These are phyloP conservation scores for Micropoecilia bifurca DNA, from an alignment of 2,797 vertebrate species.

Conservation along the genomic window DNA sequence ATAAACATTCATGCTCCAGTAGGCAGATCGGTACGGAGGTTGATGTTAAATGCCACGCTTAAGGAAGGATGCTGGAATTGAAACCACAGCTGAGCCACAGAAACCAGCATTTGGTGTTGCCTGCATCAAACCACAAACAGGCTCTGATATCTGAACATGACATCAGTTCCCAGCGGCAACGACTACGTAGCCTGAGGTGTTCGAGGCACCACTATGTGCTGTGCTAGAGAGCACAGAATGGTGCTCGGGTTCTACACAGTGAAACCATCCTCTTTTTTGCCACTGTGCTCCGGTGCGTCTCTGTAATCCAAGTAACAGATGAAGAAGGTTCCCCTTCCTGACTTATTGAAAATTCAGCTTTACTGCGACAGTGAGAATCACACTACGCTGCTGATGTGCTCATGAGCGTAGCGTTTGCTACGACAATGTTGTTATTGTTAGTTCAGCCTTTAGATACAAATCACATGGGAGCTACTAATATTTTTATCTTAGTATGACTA, in stretches of 20 bases:
- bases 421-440: slow-evolving; percentile 52
- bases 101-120: not conserved
- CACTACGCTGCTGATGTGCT: slow-evolving; percentile 4
- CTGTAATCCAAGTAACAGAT: not conserved
- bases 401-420: not conserved
- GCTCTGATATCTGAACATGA: not conserved
- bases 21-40: not conserved
- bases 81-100: slow-evolving; percentile 1
- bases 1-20: not conserved
- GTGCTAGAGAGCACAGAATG: too few relatives aligned
- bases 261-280: not conserved
- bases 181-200: not conserved
- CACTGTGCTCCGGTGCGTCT: not conserved
- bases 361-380: not conserved
- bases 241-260: too few relatives aligned
- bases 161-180: not conserved
- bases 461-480: slow-evolving; percentile 70
- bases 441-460: slow-evolving; percentile 52
- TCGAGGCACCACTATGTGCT: not conserved
- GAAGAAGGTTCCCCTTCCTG: not conserved
- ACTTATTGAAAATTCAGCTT: not conserved
- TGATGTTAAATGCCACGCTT: not conserved
- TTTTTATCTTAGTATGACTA: slow-evolving; percentile 35
- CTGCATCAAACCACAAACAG: not conserved
- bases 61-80: not conserved